Evolutionary conservation across 2,113 vertebrate species (phyloP).

Genomic region (Anser brachyrhynchus): DNA sequence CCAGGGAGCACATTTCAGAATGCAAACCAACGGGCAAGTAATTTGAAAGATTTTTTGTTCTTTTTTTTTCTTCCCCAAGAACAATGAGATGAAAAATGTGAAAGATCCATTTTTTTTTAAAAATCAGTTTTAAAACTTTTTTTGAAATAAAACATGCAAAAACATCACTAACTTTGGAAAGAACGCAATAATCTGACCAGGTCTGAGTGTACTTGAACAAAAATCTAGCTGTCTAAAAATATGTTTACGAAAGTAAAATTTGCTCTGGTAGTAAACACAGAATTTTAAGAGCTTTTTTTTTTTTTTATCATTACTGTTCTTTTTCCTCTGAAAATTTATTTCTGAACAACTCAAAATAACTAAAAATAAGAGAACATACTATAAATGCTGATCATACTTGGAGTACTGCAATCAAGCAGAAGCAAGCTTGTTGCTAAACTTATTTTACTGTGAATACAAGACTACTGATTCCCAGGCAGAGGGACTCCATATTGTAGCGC

Average conservation of each 20-base stretch:
- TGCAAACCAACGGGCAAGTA: background rate
- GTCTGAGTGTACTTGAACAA: background rate
- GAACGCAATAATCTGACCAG: background rate
- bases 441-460: background rate
- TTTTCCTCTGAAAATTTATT: background rate
- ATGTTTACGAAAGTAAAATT: background rate
- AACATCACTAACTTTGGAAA: background rate
- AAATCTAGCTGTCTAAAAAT: background rate
- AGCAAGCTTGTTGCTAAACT: background rate
- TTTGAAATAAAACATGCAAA: background rate
- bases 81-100: background rate
- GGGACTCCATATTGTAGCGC: background rate
- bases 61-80: too few species aligned
- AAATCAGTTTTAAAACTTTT: background rate
- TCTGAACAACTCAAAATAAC: background rate
- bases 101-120: background rate
- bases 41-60: background rate
- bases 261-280: background rate
- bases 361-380: background rate
- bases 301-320: background rate
- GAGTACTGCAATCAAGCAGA: background rate
- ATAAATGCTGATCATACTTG: background rate
- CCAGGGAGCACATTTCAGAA: background rate
- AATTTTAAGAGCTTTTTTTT: background rate
- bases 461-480: background rate